Evolutionary conservation across 2,888 invertebrate genomes (phyloP).

Genomic region (Plagiodera versicolora): DNA sequence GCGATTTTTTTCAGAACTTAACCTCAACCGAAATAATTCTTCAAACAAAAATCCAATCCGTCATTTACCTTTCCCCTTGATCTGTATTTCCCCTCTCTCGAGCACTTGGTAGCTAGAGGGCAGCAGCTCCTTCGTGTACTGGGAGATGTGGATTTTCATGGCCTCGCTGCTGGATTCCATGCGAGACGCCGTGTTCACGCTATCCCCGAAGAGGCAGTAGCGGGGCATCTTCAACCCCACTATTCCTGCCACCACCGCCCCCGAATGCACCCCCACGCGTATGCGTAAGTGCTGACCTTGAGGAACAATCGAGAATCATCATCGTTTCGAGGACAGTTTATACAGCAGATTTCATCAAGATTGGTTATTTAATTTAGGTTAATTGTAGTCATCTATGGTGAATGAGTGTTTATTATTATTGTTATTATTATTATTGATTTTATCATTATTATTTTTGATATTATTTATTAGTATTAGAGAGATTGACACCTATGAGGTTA

Average conservation of each 20-base stretch:
- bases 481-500: no score
- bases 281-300: conserved; percentile 82
- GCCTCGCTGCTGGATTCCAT: conserved; percentile 93
- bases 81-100: conserved; percentile 82
- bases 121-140: conserved; percentile 79
- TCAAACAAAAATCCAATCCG: no score
- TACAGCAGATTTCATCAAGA: no score
- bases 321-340: not conserved
- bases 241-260: conserved; percentile 90
- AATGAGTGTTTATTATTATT: no score
- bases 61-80: conserved; percentile 92
- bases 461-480: no score
- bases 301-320: conserved; percentile 31
- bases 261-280: conserved; percentile 86
- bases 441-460: no score
- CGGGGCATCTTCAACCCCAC: conserved; percentile 93
- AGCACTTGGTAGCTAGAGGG: conserved; percentile 72
- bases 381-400: no score
- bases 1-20: no score
- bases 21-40: no score
- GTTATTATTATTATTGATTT: no score
- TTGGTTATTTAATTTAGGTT: no score
- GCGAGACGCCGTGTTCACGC: conserved; percentile 86
- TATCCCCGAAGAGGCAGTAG: conserved; percentile 86
- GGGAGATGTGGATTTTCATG: conserved; percentile 94